These are phyloP conservation scores for Pseudoatta argentina DNA, from an alignment of 1,140 invertebrate genomes.

Conservation along the genomic window DNA sequence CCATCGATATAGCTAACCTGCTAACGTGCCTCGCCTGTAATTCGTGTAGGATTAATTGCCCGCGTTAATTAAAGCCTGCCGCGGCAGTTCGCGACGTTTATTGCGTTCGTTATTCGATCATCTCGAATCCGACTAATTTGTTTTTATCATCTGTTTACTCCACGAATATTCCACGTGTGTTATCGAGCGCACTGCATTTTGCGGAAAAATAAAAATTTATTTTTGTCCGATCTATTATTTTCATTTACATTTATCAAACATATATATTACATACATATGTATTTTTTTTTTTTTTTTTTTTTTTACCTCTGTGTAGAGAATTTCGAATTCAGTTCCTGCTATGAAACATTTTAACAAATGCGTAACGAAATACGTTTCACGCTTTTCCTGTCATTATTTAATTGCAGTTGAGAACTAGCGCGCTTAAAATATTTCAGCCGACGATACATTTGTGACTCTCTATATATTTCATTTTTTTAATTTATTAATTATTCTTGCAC, in stretches of 20 bases:
- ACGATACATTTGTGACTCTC: background rate
- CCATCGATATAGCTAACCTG: slow-evolving; percentile 11
- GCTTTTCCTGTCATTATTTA: background rate
- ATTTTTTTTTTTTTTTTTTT: background rate
- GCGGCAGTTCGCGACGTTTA: background rate
- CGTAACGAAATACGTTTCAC: background rate
- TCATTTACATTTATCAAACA: background rate
- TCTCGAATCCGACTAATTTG: background rate
- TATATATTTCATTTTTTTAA: background rate
- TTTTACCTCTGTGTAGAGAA: background rate
- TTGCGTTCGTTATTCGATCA: slow-evolving; percentile 1
- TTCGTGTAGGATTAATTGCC: slow-evolving; percentile 55
- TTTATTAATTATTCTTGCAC: background rate
- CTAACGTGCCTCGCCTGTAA: background rate
- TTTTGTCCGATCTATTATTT: background rate
- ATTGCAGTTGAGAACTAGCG: background rate
- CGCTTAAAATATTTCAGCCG: background rate
- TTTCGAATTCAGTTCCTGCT: background rate
- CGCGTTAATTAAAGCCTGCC: slow-evolving; percentile 42
- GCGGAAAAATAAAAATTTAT: slow-evolving; percentile 18
- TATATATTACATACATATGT: background rate
- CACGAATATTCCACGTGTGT: background rate
- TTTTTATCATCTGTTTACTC: slow-evolving; percentile 38
- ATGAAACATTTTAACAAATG: background rate
- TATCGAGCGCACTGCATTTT: background rate